Evolutionary conservation across 2,113 vertebrate species (phyloP), one percentile per base, ranked within the genome.

Genomic region (Antennarius striatus): DNA sequence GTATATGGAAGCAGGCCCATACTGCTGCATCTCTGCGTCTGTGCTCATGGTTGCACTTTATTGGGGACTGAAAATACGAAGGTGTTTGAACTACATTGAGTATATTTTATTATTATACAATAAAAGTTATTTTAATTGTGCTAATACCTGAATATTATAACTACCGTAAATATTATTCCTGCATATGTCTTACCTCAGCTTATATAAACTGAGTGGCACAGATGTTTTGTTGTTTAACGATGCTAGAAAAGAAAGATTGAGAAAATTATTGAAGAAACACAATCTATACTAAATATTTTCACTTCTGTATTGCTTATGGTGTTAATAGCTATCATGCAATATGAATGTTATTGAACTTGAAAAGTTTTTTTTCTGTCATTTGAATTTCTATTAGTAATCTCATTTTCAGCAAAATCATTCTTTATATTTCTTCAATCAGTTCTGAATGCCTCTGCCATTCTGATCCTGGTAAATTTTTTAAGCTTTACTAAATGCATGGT

Each of bases 41-140:
- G 86, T 82, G 63, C 86, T 85, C 86, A 88, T 88, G 52, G 6
- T 85, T 56, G 73, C 82, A 62, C 59, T 40, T 79, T 76, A 81
- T 43, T 39, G 12, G 46, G 36, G 32, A 22, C 85, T 87, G 60
- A 57, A 68, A 60, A 47, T 9, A 32, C 0, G 3, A 46, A n/a
- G 2, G 0, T 30, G 8, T 53, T 54, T 52, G 1, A 56, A 13
- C 56, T 39, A n/a, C 13, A 49, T 54, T 39, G 1, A 45, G 40
- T 1, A 22, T 22, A 14, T 57, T 53, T 36, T 5, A 36, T 43
- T 43, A 3, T 43, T 43, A 43, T 43, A 17, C 46, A 50, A 30
- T 50, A 16, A 22, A 56, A 14, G 4, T 36, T 5, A 36, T 36
- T 36, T 36, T 36, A 36, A 36, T 36, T 36, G 32, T 36, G 32